Percentiles rank a stretch among this genome's conserved stretches.
phyloP scores from a whole-genome alignment of 2,888 invertebrate genomes.

The Microctonus aethiopoides region DNA sequence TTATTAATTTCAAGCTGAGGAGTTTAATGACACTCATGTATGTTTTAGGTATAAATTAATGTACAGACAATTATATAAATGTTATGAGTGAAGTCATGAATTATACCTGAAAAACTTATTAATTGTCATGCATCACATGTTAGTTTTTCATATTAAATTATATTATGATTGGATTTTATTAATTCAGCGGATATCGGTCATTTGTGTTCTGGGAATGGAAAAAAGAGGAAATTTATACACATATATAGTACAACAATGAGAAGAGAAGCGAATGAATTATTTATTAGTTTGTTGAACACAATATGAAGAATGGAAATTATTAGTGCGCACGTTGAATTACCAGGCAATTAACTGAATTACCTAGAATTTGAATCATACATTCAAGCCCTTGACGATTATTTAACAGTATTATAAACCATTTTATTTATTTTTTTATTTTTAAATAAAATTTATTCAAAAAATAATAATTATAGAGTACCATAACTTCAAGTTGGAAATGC shows the following conservation, averaged over 20 bases:
- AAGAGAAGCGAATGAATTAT: background rate
- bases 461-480: too few species aligned
- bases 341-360: background rate
- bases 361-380: background rate
- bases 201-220: background rate
- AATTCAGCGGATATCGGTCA: constrained; percentile 1
- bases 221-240: background rate
- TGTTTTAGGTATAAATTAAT: background rate
- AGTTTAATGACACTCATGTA: background rate
- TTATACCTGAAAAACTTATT: background rate
- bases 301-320: background rate
- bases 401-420: background rate
- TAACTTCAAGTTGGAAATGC: background rate
- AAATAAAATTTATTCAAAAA: background rate
- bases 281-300: background rate
- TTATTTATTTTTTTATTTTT: background rate
- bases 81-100: background rate
- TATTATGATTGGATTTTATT: constrained; percentile 12
- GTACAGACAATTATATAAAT: background rate
- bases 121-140: background rate
- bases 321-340: background rate
- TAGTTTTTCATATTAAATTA: background rate
- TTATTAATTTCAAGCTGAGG: background rate
- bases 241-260: too few species aligned
- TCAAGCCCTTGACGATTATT: background rate